These are phyloP conservation scores for Ichneumoninae sp. DNA, from an alignment of 2,888 invertebrate species.

Conservation along the genomic window DNA sequence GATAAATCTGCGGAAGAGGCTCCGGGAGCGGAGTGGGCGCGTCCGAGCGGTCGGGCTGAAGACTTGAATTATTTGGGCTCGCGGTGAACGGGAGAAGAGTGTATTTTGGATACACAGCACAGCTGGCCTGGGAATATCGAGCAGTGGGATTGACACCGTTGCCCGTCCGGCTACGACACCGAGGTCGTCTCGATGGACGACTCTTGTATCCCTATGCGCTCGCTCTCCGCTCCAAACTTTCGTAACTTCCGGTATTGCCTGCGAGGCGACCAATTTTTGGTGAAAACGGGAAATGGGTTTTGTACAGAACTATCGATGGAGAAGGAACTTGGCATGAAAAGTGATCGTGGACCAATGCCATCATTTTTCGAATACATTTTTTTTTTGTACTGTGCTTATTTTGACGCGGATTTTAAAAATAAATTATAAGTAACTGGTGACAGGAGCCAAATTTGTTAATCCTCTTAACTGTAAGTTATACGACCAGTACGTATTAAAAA, in stretches of 20 bases:
- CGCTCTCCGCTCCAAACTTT: neutral
- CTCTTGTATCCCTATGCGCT: neutral
- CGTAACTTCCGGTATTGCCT: neutral
- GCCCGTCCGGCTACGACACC: conserved; percentile 8
- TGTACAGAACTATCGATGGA: neutral
- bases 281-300: neutral
- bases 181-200: conserved; percentile 11
- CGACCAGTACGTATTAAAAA: neutral
- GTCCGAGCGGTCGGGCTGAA: conserved; percentile 32
- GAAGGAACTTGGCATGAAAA: neutral
- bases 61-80: conserved; percentile 73
- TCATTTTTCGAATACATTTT: neutral
- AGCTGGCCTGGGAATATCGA: conserved; percentile 74
- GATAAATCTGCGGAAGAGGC: conserved; percentile 37
- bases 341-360: neutral
- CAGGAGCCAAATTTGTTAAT: neutral
- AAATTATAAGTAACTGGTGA: neutral
- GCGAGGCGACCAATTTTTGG: neutral
- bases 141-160: conserved; percentile 55
- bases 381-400: neutral
- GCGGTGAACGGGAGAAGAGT: conserved; percentile 70
- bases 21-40: conserved; percentile 8
- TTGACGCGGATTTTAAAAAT: neutral
- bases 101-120: conserved; percentile 79
- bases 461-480: neutral